These are phyloP conservation scores for Drosophila phalerata DNA, from an alignment of 2,888 invertebrate species.

Conservation along the genomic window DNA sequence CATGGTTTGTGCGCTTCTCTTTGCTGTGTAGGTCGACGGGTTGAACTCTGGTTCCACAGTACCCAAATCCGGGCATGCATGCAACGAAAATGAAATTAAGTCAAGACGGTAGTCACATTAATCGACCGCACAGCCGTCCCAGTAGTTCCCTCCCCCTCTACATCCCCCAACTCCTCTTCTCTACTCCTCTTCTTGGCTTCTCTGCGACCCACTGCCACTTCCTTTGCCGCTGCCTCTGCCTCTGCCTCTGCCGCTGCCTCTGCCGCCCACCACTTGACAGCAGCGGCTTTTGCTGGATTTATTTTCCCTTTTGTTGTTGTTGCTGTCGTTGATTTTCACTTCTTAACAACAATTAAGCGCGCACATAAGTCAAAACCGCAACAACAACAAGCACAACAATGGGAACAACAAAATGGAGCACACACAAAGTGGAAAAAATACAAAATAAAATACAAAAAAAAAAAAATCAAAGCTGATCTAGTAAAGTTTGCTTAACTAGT, in stretches of 20 bases:
- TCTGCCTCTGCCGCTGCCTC: slow-evolving; percentile 21
- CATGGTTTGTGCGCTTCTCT: slow-evolving; percentile 14
- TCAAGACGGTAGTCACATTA: slow-evolving; percentile 80
- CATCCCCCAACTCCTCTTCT: not conserved
- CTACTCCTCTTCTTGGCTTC: slow-evolving; percentile 4
- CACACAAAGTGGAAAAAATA: slow-evolving; percentile 54
- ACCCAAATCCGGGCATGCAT: slow-evolving; percentile 66
- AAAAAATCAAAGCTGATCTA: slow-evolving; percentile 13
- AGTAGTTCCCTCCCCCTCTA: slow-evolving; percentile 3
- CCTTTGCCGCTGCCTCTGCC: slow-evolving; percentile 33
- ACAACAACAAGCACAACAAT: slow-evolving; percentile 64
- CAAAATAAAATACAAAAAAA: slow-evolving; percentile 28
- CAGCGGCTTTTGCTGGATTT: slow-evolving; percentile 72
- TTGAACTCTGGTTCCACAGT: slow-evolving; percentile 37
- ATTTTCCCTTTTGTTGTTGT: slow-evolving; percentile 60
- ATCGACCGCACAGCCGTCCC: slow-evolving; percentile 65
- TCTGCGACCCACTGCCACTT: slow-evolving; percentile 36
- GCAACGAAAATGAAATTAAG: slow-evolving; percentile 80
- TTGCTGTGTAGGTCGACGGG: slow-evolving; percentile 52
- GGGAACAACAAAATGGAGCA: slow-evolving; percentile 75
- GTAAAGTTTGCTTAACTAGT: slow-evolving; percentile 10
- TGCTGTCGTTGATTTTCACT: slow-evolving; percentile 76
- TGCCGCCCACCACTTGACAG: slow-evolving; percentile 66
- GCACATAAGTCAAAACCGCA: slow-evolving; percentile 80
- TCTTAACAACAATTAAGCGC: slow-evolving; percentile 82